Evolutionary conservation across 2,888 invertebrate species (phyloP).

Genomic region (Megastigmus dorsalis): DNA sequence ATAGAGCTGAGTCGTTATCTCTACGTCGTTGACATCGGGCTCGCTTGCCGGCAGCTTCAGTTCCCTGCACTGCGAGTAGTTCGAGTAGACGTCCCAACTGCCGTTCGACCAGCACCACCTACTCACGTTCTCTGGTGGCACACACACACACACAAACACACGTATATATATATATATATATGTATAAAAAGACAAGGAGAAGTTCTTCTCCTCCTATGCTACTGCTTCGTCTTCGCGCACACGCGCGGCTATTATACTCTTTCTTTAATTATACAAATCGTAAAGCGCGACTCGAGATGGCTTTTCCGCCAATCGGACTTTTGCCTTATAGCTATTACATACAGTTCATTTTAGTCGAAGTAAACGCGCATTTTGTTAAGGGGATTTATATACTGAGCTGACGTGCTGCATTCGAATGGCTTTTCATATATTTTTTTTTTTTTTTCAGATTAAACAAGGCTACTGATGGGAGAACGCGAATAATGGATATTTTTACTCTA

Average conservation of each 20-base stretch:
- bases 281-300: too few species aligned
- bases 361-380: too few species aligned
- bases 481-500: too few species aligned
- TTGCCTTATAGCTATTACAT: too few species aligned
- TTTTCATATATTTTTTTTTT: too few species aligned
- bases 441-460: too few species aligned
- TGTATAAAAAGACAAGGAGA: neutral
- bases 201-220: neutral
- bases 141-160: too few species aligned
- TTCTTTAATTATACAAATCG: too few species aligned
- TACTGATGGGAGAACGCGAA: too few species aligned
- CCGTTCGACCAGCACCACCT: slow-evolving; percentile 85
- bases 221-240: neutral
- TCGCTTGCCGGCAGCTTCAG: slow-evolving; percentile 76
- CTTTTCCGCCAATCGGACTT: neutral
- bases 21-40: slow-evolving; percentile 78
- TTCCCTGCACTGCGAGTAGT: slow-evolving; percentile 84
- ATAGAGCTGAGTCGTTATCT: slow-evolving; percentile 87
- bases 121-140: slow-evolving; percentile 87
- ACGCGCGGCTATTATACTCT: neutral
- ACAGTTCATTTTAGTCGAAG: too few species aligned
- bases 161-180: neutral
- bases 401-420: too few species aligned
- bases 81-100: slow-evolving; percentile 87
- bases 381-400: too few species aligned